These are phyloP conservation scores for Tarsius wallacei DNA, from an alignment of 2,797 vertebrate species.

Conservation along the genomic window DNA sequence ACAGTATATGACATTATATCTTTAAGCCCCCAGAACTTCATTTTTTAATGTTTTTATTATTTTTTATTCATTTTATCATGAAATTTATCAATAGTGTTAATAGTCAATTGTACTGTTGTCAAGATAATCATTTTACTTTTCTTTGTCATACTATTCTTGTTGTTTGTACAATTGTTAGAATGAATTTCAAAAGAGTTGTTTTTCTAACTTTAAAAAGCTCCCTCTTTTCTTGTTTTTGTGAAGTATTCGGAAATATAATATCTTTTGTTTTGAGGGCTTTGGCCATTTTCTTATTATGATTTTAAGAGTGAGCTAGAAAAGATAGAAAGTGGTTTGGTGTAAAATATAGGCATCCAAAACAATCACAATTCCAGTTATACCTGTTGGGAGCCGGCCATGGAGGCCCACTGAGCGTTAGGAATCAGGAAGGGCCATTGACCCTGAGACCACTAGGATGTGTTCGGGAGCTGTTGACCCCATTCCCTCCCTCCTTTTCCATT, in stretches of 20 bases:
- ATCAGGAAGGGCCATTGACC: too few species aligned
- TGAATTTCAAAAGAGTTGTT: background rate
- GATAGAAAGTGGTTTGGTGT: background rate
- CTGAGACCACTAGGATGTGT: too few species aligned
- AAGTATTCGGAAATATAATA: background rate
- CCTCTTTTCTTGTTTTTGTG: background rate
- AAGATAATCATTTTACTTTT: background rate
- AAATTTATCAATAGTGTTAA: background rate
- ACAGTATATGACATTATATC: background rate
- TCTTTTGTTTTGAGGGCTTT: background rate
- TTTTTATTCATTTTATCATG: constrained; percentile 1
- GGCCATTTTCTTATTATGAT: background rate
- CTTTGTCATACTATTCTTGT: background rate
- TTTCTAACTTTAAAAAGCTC: background rate
- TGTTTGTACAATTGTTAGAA: background rate
- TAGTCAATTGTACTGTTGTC: background rate
- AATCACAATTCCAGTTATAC: background rate
- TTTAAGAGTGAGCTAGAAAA: constrained; percentile 13
- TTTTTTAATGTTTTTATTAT: background rate
- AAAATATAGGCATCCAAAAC: background rate
- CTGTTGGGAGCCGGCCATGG: too few species aligned
- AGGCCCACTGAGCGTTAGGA: too few species aligned
- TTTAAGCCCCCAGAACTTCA: background rate
- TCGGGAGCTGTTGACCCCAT: too few species aligned
- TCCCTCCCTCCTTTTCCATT: too few species aligned